Evolutionary conservation across 2,888 invertebrate species (phyloP).

Genomic region (Pilophorus perplexus): DNA sequence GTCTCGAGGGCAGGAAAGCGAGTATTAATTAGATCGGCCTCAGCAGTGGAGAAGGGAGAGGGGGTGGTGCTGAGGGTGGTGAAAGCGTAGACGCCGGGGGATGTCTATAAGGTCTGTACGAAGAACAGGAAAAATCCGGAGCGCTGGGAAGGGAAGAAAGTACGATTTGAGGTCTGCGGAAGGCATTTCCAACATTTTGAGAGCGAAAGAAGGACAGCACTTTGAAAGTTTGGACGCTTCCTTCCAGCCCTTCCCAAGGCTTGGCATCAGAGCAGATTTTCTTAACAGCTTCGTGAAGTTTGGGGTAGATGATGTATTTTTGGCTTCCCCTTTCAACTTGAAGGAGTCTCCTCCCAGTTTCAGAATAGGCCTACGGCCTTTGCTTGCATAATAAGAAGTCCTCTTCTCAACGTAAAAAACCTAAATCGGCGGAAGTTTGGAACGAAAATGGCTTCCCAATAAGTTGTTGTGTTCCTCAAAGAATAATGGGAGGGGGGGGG

Average conservation of each 20-base stretch:
- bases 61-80: background rate
- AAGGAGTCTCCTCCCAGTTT: no score
- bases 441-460: no score
- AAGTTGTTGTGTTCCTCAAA: no score
- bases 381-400: no score
- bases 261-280: slow-evolving; percentile 22
- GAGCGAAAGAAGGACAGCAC: slow-evolving; percentile 24
- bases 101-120: no score
- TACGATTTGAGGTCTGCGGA: slow-evolving; percentile 14
- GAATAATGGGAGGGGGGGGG: no score
- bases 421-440: no score
- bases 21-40: background rate
- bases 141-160: background rate
- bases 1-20: background rate
- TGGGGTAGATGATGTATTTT: slow-evolving; percentile 17
- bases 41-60: no score
- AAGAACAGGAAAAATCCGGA: slow-evolving; percentile 7
- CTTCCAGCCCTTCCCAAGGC: background rate
- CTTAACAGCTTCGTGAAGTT: slow-evolving; percentile 39
- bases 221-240: slow-evolving; percentile 32
- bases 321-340: background rate
- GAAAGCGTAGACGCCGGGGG: background rate
- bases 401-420: no score
- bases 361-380: no score
- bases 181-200: slow-evolving; percentile 31